Evolutionary conservation across 2,113 vertebrate species (phyloP).

Genomic region (Dascyllus trimaculatus): DNA sequence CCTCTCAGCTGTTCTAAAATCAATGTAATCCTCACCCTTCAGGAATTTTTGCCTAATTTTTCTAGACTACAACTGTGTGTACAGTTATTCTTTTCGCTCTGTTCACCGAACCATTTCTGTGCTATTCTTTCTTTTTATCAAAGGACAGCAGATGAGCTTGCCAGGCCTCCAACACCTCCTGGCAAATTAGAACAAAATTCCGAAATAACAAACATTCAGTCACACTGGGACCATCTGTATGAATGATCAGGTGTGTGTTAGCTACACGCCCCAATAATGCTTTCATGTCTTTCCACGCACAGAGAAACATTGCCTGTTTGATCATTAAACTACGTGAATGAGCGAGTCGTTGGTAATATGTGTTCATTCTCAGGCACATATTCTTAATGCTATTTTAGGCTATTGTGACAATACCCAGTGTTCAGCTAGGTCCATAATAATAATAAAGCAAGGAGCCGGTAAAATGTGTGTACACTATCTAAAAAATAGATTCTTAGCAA

Average conservation of each 20-base stretch:
- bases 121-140: neutral
- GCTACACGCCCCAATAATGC: neutral
- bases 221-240: slow-evolving; percentile 1
- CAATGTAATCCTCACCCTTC: slow-evolving; percentile 25
- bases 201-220: neutral
- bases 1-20: slow-evolving; percentile 44
- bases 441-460: slow-evolving; percentile 23
- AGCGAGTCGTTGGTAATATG: slow-evolving; percentile 25
- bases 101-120: neutral
- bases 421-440: slow-evolving; percentile 35
- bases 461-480: slow-evolving; percentile 26
- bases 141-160: slow-evolving; percentile 3
- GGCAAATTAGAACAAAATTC: slow-evolving; percentile 18
- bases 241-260: slow-evolving; percentile 25
- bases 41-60: slow-evolving; percentile 26
- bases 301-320: slow-evolving; percentile 3
- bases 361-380: slow-evolving; percentile 33
- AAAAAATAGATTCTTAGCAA: slow-evolving; percentile 50
- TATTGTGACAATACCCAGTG: slow-evolving; percentile 13
- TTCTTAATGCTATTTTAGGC: slow-evolving; percentile 29
- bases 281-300: slow-evolving; percentile 12
- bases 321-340: slow-evolving; percentile 24
- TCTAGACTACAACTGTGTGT: slow-evolving; percentile 16
- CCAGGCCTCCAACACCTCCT: slow-evolving; percentile 5
- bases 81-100: neutral